Base-by-base conservation (phyloP, 1,140 invertebrate species). In the Trichogramma pretiosum region DNA sequence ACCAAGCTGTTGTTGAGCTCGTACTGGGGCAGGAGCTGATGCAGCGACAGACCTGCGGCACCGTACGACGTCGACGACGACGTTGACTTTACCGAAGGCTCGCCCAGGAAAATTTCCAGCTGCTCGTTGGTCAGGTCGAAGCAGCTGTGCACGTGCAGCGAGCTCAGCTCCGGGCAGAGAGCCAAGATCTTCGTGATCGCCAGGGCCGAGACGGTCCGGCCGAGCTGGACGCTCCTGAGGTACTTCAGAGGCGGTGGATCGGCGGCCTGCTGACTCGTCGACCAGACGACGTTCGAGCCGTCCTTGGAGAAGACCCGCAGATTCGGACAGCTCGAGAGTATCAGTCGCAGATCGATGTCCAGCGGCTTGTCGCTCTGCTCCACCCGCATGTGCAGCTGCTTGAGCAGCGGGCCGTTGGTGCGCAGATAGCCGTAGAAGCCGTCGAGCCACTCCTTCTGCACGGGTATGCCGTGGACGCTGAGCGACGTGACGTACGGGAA, bases 91-190 rank as follows among this genome's bases (percentile, higher is more conserved):
- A 34, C 37, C 11, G 10, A 32, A 13, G 46, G 36, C 5, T 37
- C 32, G 21, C 26, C 54, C 8, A 64, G 26, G 10, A 60, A 16
- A 22, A 50, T 56, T 19, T 64, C 59, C 17, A 74, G 38, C 33
- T 72, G 62, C 34, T 64, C 54, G 17, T 68, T 65, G 2, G 60
- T 65, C 3, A 74, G 49, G 50, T 74, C 67, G n/a, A 62, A 60
- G 50, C 70, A 73, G 43, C 65, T 72, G 50, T 70, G 65, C 11
- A 72, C 56, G 23, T 75, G 74, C 3, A 72, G 46, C 3, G 63
- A 56, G 0, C 46, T 58, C 16, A 75, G 52, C 11, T 61, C 58
- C 3, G 72, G 72, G 0, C 65, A 57, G 1, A 68, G 50, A 1
- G 55, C 61, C 2, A 75, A 51, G 5, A 74, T 56, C 43, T 68